Evolutionary conservation across 2,113 vertebrate genomes (phyloP), one percentile per base, ranked within the genome.

Genomic region (Rhizomys pruinosus): DNA sequence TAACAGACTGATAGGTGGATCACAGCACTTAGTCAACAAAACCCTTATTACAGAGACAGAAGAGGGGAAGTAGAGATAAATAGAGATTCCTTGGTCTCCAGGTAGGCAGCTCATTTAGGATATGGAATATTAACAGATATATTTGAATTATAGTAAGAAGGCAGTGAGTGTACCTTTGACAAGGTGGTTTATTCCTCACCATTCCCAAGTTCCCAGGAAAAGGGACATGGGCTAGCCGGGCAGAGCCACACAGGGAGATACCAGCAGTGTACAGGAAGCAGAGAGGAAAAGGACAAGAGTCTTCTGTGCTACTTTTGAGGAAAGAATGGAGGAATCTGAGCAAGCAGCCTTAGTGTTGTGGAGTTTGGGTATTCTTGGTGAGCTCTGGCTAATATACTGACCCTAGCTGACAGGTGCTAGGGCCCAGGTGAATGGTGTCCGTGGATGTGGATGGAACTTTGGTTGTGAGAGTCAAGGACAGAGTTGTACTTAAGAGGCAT

Each of bases 271-370:
- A 11, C 17, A 37, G 64, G 68, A n/a, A n/a, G n/a, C n/a, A n/a
- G n/a, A 34, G 10, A 4, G 0, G 0, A 2, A n/a, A 1, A n/a
- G 11, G 0, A 2, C 42, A 66, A 27, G 71, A n/a, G 7, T 3
- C 4, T 55, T 25, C 16, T 13, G 1, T 71, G 23, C 39, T 29
- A 10, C n/a, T 61, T 73, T 61, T 68, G 9, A 55, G 32, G 10
- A 69, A 55, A 47, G 39, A 42, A 64, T 4, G 39, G 32, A 34
- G 55, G 37, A 69, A 17, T 22, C 34, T 37, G 47, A n/a, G 9
- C 7, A 25, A 15, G 32, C 0, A 0, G 34, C 25, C 4, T 17
- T 57, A 3, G 27, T 29, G 13, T 0, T 29, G 19, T 3, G 3
- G 29, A 15, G 27, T n/a, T 27, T 9, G 23, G 47, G 22, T 4